A percentile compares a stretch with the other conserved stretches of the same genome.
Evolutionary conservation across 2,113 vertebrate species (phyloP).

Genomic region (Centrocercus urophasianus): DNA sequence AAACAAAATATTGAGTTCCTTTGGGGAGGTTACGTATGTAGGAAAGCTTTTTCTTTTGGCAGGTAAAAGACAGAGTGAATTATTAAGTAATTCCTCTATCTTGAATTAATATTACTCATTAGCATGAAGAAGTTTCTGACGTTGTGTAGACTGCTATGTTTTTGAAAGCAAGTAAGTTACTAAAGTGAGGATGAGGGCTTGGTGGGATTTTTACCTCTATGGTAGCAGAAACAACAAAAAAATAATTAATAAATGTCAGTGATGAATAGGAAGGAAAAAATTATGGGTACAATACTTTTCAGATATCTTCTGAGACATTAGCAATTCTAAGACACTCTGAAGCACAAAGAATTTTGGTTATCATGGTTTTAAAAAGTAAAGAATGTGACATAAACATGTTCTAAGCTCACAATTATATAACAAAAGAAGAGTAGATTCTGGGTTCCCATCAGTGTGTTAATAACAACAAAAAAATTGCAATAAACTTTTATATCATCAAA

Average conservation of each 20-base stretch:
- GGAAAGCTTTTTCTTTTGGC: background rate
- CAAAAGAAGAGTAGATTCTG: background rate
- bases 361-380: background rate
- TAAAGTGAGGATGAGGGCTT: background rate
- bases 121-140: background rate
- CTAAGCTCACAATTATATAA: background rate
- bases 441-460: background rate
- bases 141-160: background rate
- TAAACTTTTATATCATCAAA: background rate
- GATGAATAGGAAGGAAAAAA: background rate
- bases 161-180: background rate
- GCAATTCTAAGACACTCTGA: background rate
- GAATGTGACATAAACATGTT: background rate
- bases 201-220: background rate
- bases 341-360: background rate
- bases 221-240: background rate
- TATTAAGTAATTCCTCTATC: background rate
- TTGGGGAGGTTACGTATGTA: background rate
- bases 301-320: background rate
- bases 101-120: background rate
- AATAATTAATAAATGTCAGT: background rate
- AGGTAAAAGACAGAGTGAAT: background rate
- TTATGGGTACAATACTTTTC: background rate
- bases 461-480: no score
- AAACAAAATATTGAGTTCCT: fast-evolving